Evolutionary conservation across 2,888 invertebrate species (phyloP), one percentile per base, ranked within the genome.

Genomic region (Troides helena): DNA sequence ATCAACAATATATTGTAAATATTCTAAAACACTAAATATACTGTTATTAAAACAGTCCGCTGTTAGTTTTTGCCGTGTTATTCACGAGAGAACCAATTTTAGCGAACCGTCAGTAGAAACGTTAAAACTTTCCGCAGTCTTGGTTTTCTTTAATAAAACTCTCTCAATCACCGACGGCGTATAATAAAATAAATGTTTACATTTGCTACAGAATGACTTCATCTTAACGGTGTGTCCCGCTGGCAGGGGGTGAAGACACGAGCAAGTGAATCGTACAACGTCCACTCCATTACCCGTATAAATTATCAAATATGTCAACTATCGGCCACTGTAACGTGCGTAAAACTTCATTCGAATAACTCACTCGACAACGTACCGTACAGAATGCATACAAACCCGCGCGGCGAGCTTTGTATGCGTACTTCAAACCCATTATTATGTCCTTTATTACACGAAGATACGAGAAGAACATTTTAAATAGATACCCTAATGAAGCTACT

Each of bases 271-370:
- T 71, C 64, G 67, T 71, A 72, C 70, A 73, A 68, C 72, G 75
- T 75, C 75, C 67, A 65, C 69, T 74, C 76, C 78, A 76, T 79
- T 81, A 74, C 79, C 80, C 77, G 83, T 82, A 85, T 86, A 88
- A 86, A 86, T 88, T 86, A 88, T 86, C 82, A 82, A 87, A 86
- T 86, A 86, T 80, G 85, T 86, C 85, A 80, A 72, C 78, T 73
- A 71, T 67, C 72, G 68, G 76, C 75, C 72, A 76, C 78, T 76
- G 76, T 77, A 80, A 82, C 80, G 80, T 79, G 83, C 83, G 83
- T 84, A 81, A 84, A 83, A 84, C 83, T 85, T 81, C 80, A 85
- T 85, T 85, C 84, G 81, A 85, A 85, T 85, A 84, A 83, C 80
- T 81, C 76, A 80, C 78, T 78, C 76, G 80, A 78, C 78, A 77